Base-by-base conservation (phyloP, 2,888 invertebrate species). In the Troides helena region DNA sequence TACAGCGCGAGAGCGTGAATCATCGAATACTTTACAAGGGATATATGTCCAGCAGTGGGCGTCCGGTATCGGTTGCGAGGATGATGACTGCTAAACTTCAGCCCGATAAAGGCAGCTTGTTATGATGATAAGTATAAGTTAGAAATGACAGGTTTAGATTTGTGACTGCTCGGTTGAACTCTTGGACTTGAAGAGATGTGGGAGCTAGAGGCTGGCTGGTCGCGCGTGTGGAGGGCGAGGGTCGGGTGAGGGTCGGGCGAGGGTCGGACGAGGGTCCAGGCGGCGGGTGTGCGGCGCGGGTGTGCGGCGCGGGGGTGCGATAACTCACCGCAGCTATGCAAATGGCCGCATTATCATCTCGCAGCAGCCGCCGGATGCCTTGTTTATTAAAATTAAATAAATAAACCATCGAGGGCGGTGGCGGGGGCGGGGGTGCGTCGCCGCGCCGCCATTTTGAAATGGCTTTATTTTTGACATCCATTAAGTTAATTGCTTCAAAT, bases 361-460 rank as follows among this genome's bases (percentile, higher is more conserved):
- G 67, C 66, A 64, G 67, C 58, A 64, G 65, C 75, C 74, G 74
- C 73, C 76, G 59, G 59, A 65, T 65, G 74, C 72, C 65, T 79
- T 88, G 88, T 90, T 90, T 90, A 89, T 90, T 88, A 89, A 89
- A 90, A 89, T 92, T 91, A 88, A 91, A 90, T 89, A 90, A 87
- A 86, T 85, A 83, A 75, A 71, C 73, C 79, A 89, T 91, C 78
- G 77, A 78, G 58, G 50, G 80, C 85, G 88, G 90, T 79, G 84
- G 74, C 78, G 77, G 78, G 58, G 50, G 80, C 85, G 88, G 90
- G 80, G 84, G 74, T 73, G 60, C 65, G 74, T 87, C 81, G 91
- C 91, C 91, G 90, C 90, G 81, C 79, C 76, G 74, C 74, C 80
- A 85, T 88, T 88, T 87, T 56, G 56, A 14, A 56, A 21, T 56